A percentile compares a stretch with the other conserved stretches of the same genome.
These are phyloP conservation scores for Forbesichthys agassizii DNA, from an alignment of 2,113 vertebrate species.

Conservation along the genomic window DNA sequence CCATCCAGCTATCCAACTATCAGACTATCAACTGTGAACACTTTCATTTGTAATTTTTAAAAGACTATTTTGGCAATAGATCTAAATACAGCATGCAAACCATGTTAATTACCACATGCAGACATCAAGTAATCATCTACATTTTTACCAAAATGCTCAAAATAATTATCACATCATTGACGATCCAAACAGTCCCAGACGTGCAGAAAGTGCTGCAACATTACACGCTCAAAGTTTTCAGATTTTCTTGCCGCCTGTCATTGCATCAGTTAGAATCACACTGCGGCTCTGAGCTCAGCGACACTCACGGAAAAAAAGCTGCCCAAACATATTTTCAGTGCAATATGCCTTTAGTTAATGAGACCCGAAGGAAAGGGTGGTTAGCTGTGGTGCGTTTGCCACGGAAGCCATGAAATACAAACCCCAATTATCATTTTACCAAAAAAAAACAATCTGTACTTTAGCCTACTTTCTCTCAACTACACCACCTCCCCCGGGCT, in stretches of 20 bases:
- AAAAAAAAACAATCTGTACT: constrained; percentile 33
- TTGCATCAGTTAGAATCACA: neutral
- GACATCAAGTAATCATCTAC: too few species aligned
- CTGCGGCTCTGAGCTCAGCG: neutral
- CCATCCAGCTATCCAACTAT: constrained; percentile 27
- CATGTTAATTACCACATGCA: too few species aligned
- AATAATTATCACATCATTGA: too few species aligned
- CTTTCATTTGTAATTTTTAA: neutral
- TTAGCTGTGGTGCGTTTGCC: constrained; percentile 35
- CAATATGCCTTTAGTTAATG: constrained; percentile 45
- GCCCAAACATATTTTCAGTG: constrained; percentile 43
- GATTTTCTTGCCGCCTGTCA: neutral
- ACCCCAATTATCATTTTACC: constrained; percentile 31
- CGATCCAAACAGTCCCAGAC: too few species aligned
- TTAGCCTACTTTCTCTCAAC: constrained; percentile 53
- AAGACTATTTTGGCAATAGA: too few species aligned
- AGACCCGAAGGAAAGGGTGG: constrained; percentile 53
- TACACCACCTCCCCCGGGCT: constrained; percentile 42
- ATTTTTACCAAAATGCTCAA: too few species aligned
- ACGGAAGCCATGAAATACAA: constrained; percentile 20
- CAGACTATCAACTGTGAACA: neutral
- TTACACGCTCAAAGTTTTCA: too few species aligned
- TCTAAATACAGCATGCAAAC: too few species aligned
- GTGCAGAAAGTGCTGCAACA: too few species aligned
- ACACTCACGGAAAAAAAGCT: constrained; percentile 29